These are phyloP conservation scores for Poecilus cupreus DNA, from an alignment of 2,888 invertebrate species.

Conservation along the genomic window DNA sequence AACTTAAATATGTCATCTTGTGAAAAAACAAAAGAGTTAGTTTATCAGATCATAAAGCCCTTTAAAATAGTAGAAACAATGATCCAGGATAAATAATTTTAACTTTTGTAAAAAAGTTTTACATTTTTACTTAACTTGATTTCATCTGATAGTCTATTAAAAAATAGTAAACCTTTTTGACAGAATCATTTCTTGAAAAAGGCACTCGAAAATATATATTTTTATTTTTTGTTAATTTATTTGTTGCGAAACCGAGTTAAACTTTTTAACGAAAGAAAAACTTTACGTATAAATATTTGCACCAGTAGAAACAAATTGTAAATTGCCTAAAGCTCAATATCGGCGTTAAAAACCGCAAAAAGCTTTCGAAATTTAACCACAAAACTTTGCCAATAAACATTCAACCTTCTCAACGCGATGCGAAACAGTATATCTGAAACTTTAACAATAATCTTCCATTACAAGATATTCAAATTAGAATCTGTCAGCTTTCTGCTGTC, in stretches of 20 bases:
- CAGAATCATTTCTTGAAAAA: no score
- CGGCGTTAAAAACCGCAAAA: neutral
- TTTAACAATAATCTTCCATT: slow-evolving; percentile 22
- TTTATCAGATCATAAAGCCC: no score
- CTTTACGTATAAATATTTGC: neutral
- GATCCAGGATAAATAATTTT: no score
- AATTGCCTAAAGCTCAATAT: slow-evolving; percentile 4
- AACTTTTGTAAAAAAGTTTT: no score
- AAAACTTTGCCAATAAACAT: slow-evolving; percentile 16
- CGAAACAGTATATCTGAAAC: neutral
- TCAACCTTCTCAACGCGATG: neutral
- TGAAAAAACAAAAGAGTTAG: no score
- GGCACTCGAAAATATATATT: no score
- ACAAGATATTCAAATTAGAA: slow-evolving; percentile 25
- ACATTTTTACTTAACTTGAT: no score
- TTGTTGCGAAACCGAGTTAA: neutral
- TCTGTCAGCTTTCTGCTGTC: neutral
- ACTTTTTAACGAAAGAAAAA: neutral
- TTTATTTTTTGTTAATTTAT: no score
- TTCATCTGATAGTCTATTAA: no score
- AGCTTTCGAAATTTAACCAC: neutral
- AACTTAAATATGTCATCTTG: no score
- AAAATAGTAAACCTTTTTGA: no score
- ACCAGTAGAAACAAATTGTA: neutral
- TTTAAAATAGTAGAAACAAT: no score